These are phyloP conservation scores for Microvelia longipes DNA, from an alignment of 1,140 invertebrate genomes.

Conservation along the genomic window DNA sequence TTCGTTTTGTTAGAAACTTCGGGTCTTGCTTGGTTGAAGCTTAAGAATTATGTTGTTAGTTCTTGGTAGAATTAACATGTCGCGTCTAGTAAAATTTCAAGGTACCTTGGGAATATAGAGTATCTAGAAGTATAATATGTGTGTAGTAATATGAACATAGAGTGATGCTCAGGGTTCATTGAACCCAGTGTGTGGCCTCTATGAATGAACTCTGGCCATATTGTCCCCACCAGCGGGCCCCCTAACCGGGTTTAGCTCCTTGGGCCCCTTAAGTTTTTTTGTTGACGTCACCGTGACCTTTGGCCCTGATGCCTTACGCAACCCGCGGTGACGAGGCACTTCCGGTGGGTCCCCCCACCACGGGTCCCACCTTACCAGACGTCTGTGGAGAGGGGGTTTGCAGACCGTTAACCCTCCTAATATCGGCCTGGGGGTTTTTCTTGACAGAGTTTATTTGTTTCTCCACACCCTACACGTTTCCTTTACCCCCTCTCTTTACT, in stretches of 20 bases:
- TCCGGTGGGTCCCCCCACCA: not conserved
- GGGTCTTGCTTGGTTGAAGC: too few relatives aligned
- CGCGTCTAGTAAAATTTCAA: not conserved
- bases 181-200: not conserved
- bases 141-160: not conserved
- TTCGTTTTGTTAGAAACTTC: too few relatives aligned
- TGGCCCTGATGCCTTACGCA: not conserved
- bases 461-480: conserved; percentile 3
- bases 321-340: not conserved
- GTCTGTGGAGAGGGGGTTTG: not conserved
- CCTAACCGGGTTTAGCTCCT: not conserved
- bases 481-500: conserved; percentile 6
- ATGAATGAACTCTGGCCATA: not conserved
- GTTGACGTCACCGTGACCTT: not conserved
- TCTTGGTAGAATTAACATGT: too few relatives aligned
- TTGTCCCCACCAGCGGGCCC: not conserved
- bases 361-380: not conserved
- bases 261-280: not conserved
- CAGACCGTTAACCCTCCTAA: not conserved
- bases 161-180: not conserved
- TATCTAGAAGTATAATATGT: not conserved
- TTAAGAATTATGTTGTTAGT: too few relatives aligned
- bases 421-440: not conserved
- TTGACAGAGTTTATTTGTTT: not conserved
- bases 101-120: not conserved